Percentiles rank a stretch among this genome's conserved stretches.
phyloP scores from a whole-genome alignment of 2,888 invertebrate species.

The Malachius bipustulatus region DNA sequence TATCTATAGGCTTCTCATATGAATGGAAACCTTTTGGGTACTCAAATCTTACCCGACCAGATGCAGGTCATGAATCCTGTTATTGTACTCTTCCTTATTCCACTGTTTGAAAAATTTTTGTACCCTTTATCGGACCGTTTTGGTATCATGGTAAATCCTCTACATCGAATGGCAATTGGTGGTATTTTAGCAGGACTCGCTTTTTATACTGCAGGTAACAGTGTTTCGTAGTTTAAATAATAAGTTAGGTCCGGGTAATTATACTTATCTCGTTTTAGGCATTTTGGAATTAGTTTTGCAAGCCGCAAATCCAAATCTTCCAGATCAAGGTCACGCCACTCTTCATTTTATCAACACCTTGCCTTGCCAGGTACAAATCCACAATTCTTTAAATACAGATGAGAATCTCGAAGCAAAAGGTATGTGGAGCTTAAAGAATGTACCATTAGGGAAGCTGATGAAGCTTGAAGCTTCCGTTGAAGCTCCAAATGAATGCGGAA shows the following conservation, averaged over 20 bases:
- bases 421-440: constrained; percentile 29
- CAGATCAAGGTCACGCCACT: constrained; percentile 36
- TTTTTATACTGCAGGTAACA: constrained; percentile 47
- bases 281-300: constrained; percentile 47
- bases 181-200: constrained; percentile 53
- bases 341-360: constrained; percentile 52
- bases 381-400: constrained; percentile 28
- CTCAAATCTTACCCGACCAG: constrained; percentile 61
- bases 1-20: constrained; percentile 57
- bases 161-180: constrained; percentile 67
- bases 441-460: constrained; percentile 29
- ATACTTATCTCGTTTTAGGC: no score
- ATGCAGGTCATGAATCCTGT: constrained; percentile 69
- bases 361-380: constrained; percentile 42
- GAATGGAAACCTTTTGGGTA: constrained; percentile 50
- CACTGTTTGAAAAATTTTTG: constrained; percentile 45
- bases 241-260: constrained; percentile 31
- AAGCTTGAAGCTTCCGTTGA: constrained; percentile 29
- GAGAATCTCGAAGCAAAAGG: constrained; percentile 25
- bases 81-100: constrained; percentile 59
- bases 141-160: constrained; percentile 41
- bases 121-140: constrained; percentile 43
- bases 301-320: constrained; percentile 36
- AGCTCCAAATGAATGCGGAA: constrained; percentile 30
- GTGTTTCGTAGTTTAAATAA: no score